Base-by-base conservation (phyloP, 2,113 vertebrate species). In the Sciurus niger region DNA sequence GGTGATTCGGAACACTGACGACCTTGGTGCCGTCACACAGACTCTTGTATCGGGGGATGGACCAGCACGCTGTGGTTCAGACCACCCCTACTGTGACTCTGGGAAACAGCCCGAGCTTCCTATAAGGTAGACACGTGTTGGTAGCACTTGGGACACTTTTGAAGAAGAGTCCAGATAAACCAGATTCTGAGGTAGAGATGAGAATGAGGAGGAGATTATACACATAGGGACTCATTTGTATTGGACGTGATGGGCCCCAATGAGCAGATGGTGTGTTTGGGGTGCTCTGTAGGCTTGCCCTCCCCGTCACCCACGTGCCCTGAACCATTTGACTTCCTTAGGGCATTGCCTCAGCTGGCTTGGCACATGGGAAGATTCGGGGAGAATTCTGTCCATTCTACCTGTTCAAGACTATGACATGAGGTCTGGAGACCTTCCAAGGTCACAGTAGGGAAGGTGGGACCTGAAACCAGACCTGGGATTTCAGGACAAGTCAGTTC, bases 21-120 rank as follows among this genome's bases (percentile, higher is more conserved):
- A 25, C 80, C 58, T 32, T 0, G 46, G 68, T 58, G 48, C 48
- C 30, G 7, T 68, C 70, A 63, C 55, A 43, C n/a, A 8, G 30
- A 34, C 70, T 16, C 5, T 16, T 3, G 48, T 12, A 80, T 32
- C 22, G 4, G 51, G 40, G 63, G 88, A 46, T 0, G 0, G 2
- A 10, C 0, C 18, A 1, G 48, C 28, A 24, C 10, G 1, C 0
- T 3, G 18, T 4, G 12, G 7, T 9, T 10, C 1, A 2, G 22
- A 3, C 17, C 34, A 40, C 28, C 37, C 8, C 40, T n/a, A 3
- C 55, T 20, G 25, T 8, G 46, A 48, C 79, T 65, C 79, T 30
- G 7, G 37, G 65, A 84, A 76, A 46, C 9, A 16, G 40, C 34
- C 3, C 25, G 53, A 43, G n/a, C 30, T 46, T 53, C 58, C 85